A percentile compares a stretch with the other conserved stretches of the same genome.
Evolutionary conservation across 2,888 invertebrate species (phyloP).

Genomic region (Drosophila kanekoi): DNA sequence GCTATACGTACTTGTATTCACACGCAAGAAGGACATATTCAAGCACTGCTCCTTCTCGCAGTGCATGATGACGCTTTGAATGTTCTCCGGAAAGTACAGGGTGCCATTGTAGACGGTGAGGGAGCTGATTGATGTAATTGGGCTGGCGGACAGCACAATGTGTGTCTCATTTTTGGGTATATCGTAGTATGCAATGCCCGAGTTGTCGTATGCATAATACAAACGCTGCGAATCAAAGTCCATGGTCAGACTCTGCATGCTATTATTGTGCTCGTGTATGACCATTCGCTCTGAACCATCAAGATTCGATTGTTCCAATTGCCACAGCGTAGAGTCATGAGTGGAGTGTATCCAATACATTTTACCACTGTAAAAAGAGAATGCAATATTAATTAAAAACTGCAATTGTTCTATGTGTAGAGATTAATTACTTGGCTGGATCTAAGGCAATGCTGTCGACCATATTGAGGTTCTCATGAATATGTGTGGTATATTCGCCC

Average conservation of each 20-base stretch:
- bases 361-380: slow-evolving; percentile 85
- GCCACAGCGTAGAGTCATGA: slow-evolving; percentile 81
- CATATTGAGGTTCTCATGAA: slow-evolving; percentile 83
- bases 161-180: slow-evolving; percentile 83
- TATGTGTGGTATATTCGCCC: slow-evolving; percentile 89
- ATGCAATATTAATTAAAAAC: not conserved
- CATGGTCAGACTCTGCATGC: slow-evolving; percentile 87
- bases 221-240: slow-evolving; percentile 87
- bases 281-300: slow-evolving; percentile 87
- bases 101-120: slow-evolving; percentile 88
- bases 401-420: not conserved
- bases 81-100: slow-evolving; percentile 90
- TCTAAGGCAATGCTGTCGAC: slow-evolving; percentile 90
- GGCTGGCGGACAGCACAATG: slow-evolving; percentile 79
- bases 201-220: slow-evolving; percentile 89
- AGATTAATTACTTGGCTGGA: slow-evolving; percentile 86
- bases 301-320: slow-evolving; percentile 88
- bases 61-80: slow-evolving; percentile 87
- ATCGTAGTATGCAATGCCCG: slow-evolving; percentile 88
- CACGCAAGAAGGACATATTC: slow-evolving; percentile 86
- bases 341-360: slow-evolving; percentile 87
- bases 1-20: slow-evolving; percentile 86
- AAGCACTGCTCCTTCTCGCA: slow-evolving; percentile 87
- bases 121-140: slow-evolving; percentile 86
- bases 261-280: slow-evolving; percentile 76